Percentiles rank a stretch among this genome's conserved stretches.
Conservation (phyloP, 2,797 vertebrate genomes). For the Percopsis omiscomaycus region DNA sequence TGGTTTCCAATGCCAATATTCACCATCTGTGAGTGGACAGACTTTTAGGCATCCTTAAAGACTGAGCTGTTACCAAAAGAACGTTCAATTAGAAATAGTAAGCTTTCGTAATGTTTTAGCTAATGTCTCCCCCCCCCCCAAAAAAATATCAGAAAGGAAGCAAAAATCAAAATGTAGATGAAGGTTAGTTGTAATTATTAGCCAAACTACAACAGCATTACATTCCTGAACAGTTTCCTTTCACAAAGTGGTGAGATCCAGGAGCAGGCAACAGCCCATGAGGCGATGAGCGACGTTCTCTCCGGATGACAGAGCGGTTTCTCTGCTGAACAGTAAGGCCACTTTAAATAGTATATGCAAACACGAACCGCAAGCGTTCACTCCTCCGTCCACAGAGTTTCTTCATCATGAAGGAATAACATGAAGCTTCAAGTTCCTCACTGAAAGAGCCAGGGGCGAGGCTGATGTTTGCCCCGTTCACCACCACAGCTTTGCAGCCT, state of each 20-base stretch:
- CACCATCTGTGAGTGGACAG: too few species aligned
- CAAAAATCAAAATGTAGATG: slow-evolving; percentile 36
- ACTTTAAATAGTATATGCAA: slow-evolving; percentile 88
- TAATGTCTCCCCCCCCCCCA: slow-evolving; percentile 41
- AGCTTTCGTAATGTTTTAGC: slow-evolving; percentile 63
- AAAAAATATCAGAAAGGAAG: slow-evolving; percentile 46
- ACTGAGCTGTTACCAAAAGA: too few species aligned
- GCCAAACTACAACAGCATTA: slow-evolving; percentile 83
- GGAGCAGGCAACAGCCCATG: slow-evolving; percentile 71
- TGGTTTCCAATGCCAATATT: too few species aligned
- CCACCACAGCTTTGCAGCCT: slow-evolving; percentile 82
- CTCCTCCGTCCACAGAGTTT: slow-evolving; percentile 77
- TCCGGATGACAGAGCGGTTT: slow-evolving; percentile 79
- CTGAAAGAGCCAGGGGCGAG: slow-evolving; percentile 70
- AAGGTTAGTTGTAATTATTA: slow-evolving; percentile 60
- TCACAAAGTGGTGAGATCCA: slow-evolving; percentile 74
- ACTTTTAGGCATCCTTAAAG: too few species aligned
- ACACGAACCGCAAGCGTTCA: slow-evolving; percentile 79
- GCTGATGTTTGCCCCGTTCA: slow-evolving; percentile 73
- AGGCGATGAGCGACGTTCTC: slow-evolving; percentile 71
- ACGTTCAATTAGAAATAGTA: slow-evolving; percentile 54
- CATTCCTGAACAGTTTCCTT: slow-evolving; percentile 67
- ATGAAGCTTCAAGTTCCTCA: slow-evolving; percentile 63
- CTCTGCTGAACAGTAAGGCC: slow-evolving; percentile 86
- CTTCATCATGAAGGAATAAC: slow-evolving; percentile 40